Evolutionary conservation across 1,140 invertebrate species (phyloP).

Genomic region (Heterodera schachtii): DNA sequence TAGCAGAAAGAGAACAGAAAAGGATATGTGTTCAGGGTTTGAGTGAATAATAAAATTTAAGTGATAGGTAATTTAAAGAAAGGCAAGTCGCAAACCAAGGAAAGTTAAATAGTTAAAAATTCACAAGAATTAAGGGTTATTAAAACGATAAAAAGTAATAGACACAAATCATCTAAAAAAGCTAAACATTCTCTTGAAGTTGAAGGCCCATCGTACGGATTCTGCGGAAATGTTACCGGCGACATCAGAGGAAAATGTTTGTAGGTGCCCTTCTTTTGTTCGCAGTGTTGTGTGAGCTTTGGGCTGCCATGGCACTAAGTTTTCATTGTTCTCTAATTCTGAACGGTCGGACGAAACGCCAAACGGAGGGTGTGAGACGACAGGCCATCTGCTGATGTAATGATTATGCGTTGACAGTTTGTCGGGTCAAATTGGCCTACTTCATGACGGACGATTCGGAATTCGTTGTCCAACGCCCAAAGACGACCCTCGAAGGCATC

Average conservation of each 20-base stretch:
- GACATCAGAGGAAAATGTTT: not conserved
- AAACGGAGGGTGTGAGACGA: not conserved
- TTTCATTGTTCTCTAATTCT: not conserved
- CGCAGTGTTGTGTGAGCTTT: not conserved
- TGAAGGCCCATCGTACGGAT: not conserved
- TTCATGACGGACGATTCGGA: slow-evolving; percentile 12
- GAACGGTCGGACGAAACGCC: not conserved
- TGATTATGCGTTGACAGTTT: not conserved
- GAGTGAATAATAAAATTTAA: too few relatives aligned
- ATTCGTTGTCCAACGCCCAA: slow-evolving; percentile 13
- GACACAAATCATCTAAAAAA: not conserved
- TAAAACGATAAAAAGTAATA: too few relatives aligned
- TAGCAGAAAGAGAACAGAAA: too few relatives aligned
- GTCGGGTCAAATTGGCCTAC: not conserved
- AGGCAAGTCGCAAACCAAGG: too few relatives aligned
- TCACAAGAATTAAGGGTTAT: too few relatives aligned
- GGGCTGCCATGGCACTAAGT: too few relatives aligned
- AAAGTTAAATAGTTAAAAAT: too few relatives aligned
- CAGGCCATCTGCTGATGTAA: not conserved
- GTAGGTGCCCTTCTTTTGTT: not conserved
- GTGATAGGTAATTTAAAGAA: too few relatives aligned
- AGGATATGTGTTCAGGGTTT: too few relatives aligned
- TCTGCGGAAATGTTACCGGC: not conserved
- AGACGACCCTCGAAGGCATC: slow-evolving; percentile 7
- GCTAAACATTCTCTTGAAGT: not conserved